These are phyloP conservation scores for Pterocles burchelli DNA, from an alignment of 2,113 vertebrate genomes.

Conservation along the genomic window DNA sequence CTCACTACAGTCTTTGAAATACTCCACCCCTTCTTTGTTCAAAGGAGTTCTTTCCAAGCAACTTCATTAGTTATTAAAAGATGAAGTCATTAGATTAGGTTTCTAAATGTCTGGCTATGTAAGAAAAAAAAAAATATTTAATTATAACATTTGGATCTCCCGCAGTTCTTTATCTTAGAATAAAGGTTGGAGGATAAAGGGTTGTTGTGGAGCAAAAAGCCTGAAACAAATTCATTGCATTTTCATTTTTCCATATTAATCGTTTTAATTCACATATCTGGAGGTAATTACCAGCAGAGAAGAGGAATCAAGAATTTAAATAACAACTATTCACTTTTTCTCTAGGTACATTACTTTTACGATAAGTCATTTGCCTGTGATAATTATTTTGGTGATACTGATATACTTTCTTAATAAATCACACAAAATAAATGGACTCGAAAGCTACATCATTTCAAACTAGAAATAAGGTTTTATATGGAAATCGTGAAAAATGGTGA, in stretches of 20 bases:
- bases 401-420: conserved; percentile 53
- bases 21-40: background rate
- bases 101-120: background rate
- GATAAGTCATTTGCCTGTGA: conserved; percentile 51
- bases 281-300: conserved; percentile 68
- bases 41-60: background rate
- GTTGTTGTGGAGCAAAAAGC: background rate
- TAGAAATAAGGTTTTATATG: conserved; percentile 17
- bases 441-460: conserved; percentile 53
- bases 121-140: background rate
- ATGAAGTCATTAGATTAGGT: background rate
- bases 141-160: background rate
- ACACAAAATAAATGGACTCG: conserved; percentile 62
- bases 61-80: background rate
- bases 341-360: conserved; percentile 65
- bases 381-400: conserved; percentile 65
- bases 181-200: background rate
- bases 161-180: background rate
- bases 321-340: conserved; percentile 49
- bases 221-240: conserved; percentile 44
- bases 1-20: background rate
- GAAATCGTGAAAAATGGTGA: background rate
- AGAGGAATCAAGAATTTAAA: conserved; percentile 65
- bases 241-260: conserved; percentile 45
- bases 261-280: conserved; percentile 35